Base-by-base conservation (phyloP, 2,113 vertebrate genomes). In the Sorex fumeus region DNA sequence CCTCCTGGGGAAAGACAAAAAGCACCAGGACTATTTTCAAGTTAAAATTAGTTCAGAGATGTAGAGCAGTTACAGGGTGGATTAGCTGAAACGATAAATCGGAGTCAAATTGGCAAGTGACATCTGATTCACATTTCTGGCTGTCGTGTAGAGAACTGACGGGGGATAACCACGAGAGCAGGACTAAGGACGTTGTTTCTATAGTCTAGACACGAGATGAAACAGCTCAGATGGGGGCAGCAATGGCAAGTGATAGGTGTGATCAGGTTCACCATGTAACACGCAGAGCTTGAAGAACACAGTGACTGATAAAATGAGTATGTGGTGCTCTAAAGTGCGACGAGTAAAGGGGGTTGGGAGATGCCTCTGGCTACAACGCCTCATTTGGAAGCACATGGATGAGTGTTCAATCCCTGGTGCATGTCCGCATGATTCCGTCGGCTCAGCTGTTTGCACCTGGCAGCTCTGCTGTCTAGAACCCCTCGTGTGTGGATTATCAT, bases 1-100 rank as follows among this genome's bases (percentile, higher is more conserved):
- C 36, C 93, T 97, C 94, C 72, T 80, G 19, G 69, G 95, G 92
- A 95, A 96, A 96, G 25, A 71, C 18, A 87, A 88, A 16, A 36
- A 93, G 0, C 40, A 76, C 16, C 66, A 2, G 70, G 47, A 95
- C 23, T 30, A 84, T 64, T 75, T 93, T 53, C 13, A 75, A 84
- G 23, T 71, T 64, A 91, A 87, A 77, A 60, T 81, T 70, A 89
- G 62, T 72, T 76, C 83, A 80, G 34, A 25, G 93, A 80, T 79
- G 57, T 92, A 82, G 4, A 78, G 21, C 15, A 70, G 19, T 87
- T 78, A 90, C 21, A 84, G 0, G 1, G 1, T 57, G 4, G n/a
- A 72, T 79, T 69, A 69, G 64, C 5, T 57, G 40, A 53, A 25
- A 89, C 9, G 84, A 34, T 62, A 94, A 83, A 78, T 34, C 60